These are phyloP conservation scores for Caenorhabditis briggsae DNA, from an alignment of 1,140 invertebrate genomes.

Conservation along the genomic window DNA sequence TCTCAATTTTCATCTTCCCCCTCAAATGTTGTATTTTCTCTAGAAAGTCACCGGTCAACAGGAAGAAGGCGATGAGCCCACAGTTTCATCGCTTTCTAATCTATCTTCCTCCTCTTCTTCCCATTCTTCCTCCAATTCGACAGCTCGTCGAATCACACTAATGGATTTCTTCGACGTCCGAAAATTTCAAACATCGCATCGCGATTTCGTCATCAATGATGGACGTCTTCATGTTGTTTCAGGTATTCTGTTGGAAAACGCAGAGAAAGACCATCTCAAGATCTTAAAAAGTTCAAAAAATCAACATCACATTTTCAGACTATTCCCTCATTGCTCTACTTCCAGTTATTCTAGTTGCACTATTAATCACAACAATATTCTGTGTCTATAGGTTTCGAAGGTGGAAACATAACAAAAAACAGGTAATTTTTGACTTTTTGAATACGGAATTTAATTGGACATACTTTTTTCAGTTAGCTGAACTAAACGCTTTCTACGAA, in stretches of 20 bases:
- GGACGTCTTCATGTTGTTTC: constrained; percentile 41
- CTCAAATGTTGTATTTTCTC: background rate
- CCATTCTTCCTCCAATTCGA: background rate
- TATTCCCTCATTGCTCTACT: constrained; percentile 53
- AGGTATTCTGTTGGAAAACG: background rate
- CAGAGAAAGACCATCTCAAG: background rate
- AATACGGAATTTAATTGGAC: background rate
- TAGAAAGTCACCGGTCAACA: constrained; percentile 27
- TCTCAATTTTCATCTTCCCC: background rate
- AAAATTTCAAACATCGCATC: constrained; percentile 43
- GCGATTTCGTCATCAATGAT: constrained; percentile 37
- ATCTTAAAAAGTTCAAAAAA: background rate
- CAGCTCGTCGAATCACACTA: constrained; percentile 12
- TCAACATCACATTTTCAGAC: constrained; percentile 29
- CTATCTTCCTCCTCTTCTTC: constrained; percentile 18
- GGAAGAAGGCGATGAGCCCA: constrained; percentile 50
- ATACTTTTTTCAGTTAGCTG: constrained; percentile 16
- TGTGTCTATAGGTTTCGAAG: constrained; percentile 49
- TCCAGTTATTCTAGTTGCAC: constrained; percentile 52
- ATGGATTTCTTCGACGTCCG: constrained; percentile 58
- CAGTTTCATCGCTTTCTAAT: constrained; percentile 45
- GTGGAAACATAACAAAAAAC: constrained; percentile 57
- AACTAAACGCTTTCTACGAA: constrained; percentile 41
- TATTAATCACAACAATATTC: constrained; percentile 36
- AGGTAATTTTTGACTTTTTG: background rate